Conservation (phyloP, 2,797 vertebrate genomes). For the Echeneis naucrates region DNA sequence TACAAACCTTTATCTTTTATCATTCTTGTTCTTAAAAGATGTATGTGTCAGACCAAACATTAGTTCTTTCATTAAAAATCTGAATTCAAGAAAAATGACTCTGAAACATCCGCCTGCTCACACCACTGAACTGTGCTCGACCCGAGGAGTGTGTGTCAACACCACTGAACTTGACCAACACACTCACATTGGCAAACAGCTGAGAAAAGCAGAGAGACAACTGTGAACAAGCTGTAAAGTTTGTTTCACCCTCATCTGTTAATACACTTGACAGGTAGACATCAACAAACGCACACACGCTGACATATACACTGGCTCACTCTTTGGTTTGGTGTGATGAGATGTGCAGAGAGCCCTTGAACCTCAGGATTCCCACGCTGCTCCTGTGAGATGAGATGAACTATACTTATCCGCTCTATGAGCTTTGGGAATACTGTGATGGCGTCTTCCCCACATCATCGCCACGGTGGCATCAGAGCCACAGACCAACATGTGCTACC, state of each 20-base stretch:
- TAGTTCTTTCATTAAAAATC: too few relatives aligned
- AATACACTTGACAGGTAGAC: slow-evolving; percentile 13
- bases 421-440: not conserved
- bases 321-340: not conserved
- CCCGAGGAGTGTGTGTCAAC: too few relatives aligned
- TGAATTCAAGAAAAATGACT: not conserved
- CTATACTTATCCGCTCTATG: not conserved
- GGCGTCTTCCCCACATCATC: slow-evolving; percentile 9
- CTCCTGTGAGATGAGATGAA: not conserved
- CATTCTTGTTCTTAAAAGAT: too few relatives aligned
- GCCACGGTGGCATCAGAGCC: not conserved
- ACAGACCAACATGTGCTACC: not conserved
- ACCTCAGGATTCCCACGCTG: not conserved
- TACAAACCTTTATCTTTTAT: too few relatives aligned
- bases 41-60: too few relatives aligned
- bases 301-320: not conserved
- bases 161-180: not conserved
- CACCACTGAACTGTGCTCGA: not conserved
- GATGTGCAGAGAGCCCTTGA: not conserved
- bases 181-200: not conserved
- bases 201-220: slow-evolving; percentile 19
- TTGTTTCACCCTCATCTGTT: slow-evolving; percentile 31
- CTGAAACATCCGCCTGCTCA: not conserved
- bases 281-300: slow-evolving; percentile 2
- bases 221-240: slow-evolving; percentile 46